Evolutionary conservation across 2,888 invertebrate species (phyloP), one percentile per base, ranked within the genome.

Genomic region (Drosophila cognata): DNA sequence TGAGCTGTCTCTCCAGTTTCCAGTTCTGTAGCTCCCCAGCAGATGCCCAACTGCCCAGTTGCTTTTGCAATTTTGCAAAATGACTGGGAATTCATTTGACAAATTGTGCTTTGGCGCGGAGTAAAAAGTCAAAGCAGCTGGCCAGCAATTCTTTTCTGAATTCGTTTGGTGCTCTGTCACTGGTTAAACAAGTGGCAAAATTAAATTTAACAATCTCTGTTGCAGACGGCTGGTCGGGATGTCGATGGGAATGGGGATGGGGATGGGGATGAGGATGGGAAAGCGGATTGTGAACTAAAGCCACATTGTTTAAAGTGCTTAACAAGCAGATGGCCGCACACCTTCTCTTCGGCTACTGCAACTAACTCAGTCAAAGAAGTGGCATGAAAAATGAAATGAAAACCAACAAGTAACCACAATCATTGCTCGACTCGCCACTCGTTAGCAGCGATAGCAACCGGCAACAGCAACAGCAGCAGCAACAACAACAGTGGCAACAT

Each of bases 121-220:
- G 38, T 52, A 46, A 25, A 36, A 43, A 64, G 67, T 74, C 77
- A 76, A 80, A 76, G 69, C 64, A 61, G 66, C 62, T 48, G 46
- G 46, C 53, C 65, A 59, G 60, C 83, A 50, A 72, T 56, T 56
- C 76, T 83, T 81, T 83, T 83, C 87, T 65, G 74, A 60, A 67
- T 64, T 70, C 70, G 74, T 74, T 84, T 72, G 70, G 67, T 72
- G 73, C 81, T 71, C 89, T 84, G 89, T 87, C 90, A 89, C 89
- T 87, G 90, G 91, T 90, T 87, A 84, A 87, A 77, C 87, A 90
- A 90, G 91, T 90, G 88, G 82, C 89, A 89, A 79, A 90, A 90
- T 90, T 86, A 90, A 88, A 90, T 86, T 87, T 89, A 86, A 86
- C 86, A 90, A 84, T 82, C 78, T 81, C 46, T 21, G 28, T 29